These are phyloP conservation scores for Dicyrtomina minuta DNA, from an alignment of 2,888 invertebrate species.

Conservation along the genomic window DNA sequence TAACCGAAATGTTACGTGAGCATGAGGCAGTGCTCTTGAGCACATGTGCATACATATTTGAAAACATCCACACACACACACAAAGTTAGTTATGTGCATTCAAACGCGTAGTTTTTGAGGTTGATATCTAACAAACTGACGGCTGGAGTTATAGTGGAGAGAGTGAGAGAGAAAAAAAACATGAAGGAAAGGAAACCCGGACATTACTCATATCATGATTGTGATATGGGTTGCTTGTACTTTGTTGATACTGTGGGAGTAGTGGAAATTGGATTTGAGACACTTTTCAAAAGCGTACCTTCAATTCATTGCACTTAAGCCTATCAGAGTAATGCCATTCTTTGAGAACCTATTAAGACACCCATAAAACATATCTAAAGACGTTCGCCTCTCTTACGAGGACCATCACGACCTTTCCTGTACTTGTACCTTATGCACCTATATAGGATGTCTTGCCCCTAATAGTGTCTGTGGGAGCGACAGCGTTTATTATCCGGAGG, in stretches of 20 bases:
- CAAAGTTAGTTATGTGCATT: no score
- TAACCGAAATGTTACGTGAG: neutral
- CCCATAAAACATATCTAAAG: conserved; percentile 30
- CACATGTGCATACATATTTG: no score
- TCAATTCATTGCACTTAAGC: conserved; percentile 31
- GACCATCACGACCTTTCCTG: neutral
- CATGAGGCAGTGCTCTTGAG: no score
- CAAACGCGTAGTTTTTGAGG: no score
- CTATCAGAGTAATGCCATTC: conserved; percentile 10
- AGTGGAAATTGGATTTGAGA: neutral
- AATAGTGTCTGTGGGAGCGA: conserved; percentile 16
- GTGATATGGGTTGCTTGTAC: conserved; percentile 2
- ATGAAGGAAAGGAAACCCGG: neutral
- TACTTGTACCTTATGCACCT: neutral
- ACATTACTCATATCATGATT: conserved; percentile 1
- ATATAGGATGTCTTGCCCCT: neutral
- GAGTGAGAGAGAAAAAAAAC: no score
- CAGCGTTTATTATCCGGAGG: conserved; percentile 27
- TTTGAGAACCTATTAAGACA: conserved; percentile 17
- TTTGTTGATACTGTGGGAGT: neutral
- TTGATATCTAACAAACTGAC: neutral
- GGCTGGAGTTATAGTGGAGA: neutral
- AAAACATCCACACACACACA: neutral
- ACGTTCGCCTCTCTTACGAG: conserved; percentile 18
- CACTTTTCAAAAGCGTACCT: neutral